Evolutionary conservation across 2,797 vertebrate genomes (phyloP).

Genomic region (Spinibarbus caldwelli): DNA sequence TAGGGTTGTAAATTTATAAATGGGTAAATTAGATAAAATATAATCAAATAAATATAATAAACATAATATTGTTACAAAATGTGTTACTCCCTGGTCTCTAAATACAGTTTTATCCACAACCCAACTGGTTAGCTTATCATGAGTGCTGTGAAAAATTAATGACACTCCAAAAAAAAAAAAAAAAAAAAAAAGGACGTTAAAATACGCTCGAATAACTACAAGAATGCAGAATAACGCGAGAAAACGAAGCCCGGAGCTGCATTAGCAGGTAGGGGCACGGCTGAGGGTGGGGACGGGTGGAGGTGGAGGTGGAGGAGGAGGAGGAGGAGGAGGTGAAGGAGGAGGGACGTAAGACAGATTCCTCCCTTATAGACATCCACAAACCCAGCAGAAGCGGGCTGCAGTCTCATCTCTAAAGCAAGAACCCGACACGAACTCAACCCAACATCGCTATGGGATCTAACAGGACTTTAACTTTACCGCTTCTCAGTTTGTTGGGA

Average conservation of each 20-base stretch:
- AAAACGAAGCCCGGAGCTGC: constrained; percentile 1
- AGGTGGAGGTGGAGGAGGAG: constrained; percentile 28
- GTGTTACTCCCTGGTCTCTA: no score
- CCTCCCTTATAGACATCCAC: constrained; percentile 31
- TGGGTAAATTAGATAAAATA: background rate
- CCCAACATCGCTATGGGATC: constrained; percentile 48
- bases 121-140: background rate
- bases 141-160: background rate
- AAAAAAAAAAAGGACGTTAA: no score
- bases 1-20: background rate
- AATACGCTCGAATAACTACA: background rate
- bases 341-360: constrained; percentile 11
- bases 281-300: constrained; percentile 30
- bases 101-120: background rate
- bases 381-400: constrained; percentile 20
- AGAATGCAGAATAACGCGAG: background rate
- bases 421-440: background rate
- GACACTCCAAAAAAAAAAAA: no score
- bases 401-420: background rate
- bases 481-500: constrained; percentile 51
- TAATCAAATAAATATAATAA: no score
- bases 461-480: constrained; percentile 33
- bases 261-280: constrained; percentile 33
- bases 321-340: no score
- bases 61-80: no score